Evolutionary conservation across 2,888 invertebrate species (phyloP), one percentile per base, ranked within the genome.

Genomic region (Nymphalis c-album): DNA sequence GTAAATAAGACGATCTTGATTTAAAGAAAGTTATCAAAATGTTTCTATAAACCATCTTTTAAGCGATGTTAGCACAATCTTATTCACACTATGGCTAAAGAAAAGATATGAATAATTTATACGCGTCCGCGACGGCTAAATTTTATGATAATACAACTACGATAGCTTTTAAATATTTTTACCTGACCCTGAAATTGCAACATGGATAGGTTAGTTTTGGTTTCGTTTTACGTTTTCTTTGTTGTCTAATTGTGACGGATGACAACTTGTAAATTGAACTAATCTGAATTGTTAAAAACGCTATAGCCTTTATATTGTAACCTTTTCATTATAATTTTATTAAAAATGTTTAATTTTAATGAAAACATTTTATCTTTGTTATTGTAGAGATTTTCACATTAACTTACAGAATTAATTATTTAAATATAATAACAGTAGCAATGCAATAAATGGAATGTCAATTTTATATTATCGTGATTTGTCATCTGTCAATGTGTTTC

Each of bases 21-120:
- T 71, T 69, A n/a, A 83, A 76, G 75, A 91, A 81, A 84, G 81
- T 87, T 83, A 80, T 88, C 17, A 82, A 53, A 40, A 87, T 75
- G 76, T 80, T 84, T 83, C 84, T 84, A 45, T 74, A 77, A 60
- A 87, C 81, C 90, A 91, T 91, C 77, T 79, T 78, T 51, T 47
- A 61, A 58, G 17, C 35, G 55, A 50, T n/a, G 35, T 50, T 47
- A 17, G 18, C 16, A n/a, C 22, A 22, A 50, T 51, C 48, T 51
- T 48, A n/a, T 47, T 22, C 20, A 20, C 48, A 47, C 69, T 63
- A 55, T n/a, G 45, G 53, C 20, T 55, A 47, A 47, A 47, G 20
- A 58, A 51, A 45, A 45, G n/a, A 53, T 60, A 64, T 72, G 51
- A 70, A 70, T 72, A 64, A 72, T 71, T 73, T 70, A 70, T 61